Evolutionary conservation across 2,113 vertebrate species (phyloP).

Genomic region (Mormoops blainvillei): DNA sequence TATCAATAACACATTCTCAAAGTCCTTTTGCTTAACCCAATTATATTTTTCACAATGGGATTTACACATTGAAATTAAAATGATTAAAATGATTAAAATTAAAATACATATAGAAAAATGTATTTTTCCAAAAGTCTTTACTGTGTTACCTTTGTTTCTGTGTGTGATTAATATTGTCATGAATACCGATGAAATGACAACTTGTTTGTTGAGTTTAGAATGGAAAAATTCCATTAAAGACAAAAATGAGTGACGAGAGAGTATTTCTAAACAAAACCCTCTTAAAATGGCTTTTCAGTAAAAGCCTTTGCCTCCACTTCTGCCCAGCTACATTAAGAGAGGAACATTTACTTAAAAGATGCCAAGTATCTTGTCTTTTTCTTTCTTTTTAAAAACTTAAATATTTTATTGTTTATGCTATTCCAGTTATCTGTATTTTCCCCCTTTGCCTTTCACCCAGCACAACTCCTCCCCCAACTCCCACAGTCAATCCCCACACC

Average conservation of each 20-base stretch:
- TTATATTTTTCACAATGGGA: neutral
- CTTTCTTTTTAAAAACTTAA: too few species aligned
- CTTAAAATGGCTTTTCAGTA: conserved; percentile 43
- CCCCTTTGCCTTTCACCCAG: too few species aligned
- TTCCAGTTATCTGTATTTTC: too few species aligned
- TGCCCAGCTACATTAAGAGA: conserved; percentile 31
- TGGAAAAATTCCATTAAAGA: conserved; percentile 39
- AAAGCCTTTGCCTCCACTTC: conserved; percentile 17
- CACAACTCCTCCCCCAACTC: too few species aligned
- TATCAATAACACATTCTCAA: neutral
- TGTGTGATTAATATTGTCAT: conserved; percentile 34
- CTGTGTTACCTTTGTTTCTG: neutral
- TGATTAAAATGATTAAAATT: neutral
- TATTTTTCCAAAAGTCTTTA: neutral
- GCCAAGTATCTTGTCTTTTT: conserved; percentile 33
- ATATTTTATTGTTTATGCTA: too few species aligned
- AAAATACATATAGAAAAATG: neutral
- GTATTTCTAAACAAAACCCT: conserved; percentile 30
- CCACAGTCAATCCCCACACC: too few species aligned
- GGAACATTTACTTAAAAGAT: neutral
- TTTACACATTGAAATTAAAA: conserved; percentile 14
- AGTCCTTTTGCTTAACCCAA: neutral
- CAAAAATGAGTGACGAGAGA: conserved; percentile 44
- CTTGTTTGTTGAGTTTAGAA: conserved; percentile 41
- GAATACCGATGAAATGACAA: conserved; percentile 31